These are phyloP conservation scores for Bos taurus DNA, from an alignment of 2,113 vertebrate genomes.

Conservation along the genomic window ARS-UCD2.0 NC_037336.1:67774001-67774500, in stretches of 20 bases:
- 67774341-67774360: constrained; percentile 92
- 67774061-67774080: background rate
- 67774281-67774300: constrained; percentile 91
- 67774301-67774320: constrained; percentile 92
- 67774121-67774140: background rate
- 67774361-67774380: constrained; percentile 93
- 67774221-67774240: background rate
- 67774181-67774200: background rate
- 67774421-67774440: constrained; percentile 80
- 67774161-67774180: background rate
- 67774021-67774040: background rate
- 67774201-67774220: background rate
- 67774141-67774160: background rate
- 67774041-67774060: background rate
- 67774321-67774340: constrained; percentile 94
- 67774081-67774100: background rate
- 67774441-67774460: background rate
- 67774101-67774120: background rate
- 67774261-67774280: constrained; percentile 90
- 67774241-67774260: constrained; percentile 84
- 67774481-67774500: background rate
- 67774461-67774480: background rate
- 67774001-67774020: background rate
- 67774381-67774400: constrained; percentile 93
- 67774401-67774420: constrained; percentile 91